A percentile compares a stretch with the other conserved stretches of the same genome.
These are phyloP conservation scores for Chromobotia macracanthus DNA, from an alignment of 2,797 vertebrate species.

Conservation along the genomic window DNA sequence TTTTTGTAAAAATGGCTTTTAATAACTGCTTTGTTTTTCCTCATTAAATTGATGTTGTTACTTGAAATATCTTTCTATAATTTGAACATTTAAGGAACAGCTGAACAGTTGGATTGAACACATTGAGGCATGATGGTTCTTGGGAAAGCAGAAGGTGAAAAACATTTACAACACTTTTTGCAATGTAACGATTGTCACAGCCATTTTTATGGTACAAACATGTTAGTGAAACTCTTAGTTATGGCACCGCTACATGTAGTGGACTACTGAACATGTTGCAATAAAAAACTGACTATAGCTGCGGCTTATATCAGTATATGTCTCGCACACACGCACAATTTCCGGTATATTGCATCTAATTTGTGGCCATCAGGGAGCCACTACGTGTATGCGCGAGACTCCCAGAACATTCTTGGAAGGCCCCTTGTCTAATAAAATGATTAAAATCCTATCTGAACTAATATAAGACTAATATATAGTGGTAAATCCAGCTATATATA, in stretches of 20 bases:
- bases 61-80: constrained; percentile 36
- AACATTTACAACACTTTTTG: background rate
- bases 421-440: no score
- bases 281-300: no score
- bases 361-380: no score
- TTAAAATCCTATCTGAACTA: no score
- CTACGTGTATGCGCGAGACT: no score
- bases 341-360: no score
- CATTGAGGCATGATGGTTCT: background rate
- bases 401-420: no score
- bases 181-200: background rate
- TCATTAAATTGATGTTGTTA: constrained; percentile 24
- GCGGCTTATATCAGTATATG: no score
- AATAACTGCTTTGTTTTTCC: background rate
- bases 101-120: background rate
- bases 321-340: no score
- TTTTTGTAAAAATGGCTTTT: no score
- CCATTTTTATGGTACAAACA: constrained; percentile 6
- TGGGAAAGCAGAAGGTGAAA: background rate
- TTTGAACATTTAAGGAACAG: constrained; percentile 20
- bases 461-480: no score
- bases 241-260: constrained; percentile 24
- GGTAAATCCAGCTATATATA: no score
- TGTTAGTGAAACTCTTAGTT: constrained; percentile 4
- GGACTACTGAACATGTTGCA: constrained; percentile 1